Evolutionary conservation across 2,113 vertebrate genomes (phyloP).

Genomic region (Pachyramphus minor): DNA sequence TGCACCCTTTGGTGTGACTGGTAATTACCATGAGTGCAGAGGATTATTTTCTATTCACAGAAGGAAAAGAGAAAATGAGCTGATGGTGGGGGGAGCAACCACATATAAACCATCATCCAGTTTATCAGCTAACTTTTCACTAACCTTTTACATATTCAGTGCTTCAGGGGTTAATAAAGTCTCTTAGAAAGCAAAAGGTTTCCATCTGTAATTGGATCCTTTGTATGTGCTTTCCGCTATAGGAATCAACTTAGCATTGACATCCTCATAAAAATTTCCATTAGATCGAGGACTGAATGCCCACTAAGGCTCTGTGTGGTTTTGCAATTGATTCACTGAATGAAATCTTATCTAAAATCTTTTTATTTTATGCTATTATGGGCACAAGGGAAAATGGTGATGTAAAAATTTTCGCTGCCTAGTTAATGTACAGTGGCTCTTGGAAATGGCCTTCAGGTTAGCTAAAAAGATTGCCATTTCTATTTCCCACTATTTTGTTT

Average conservation of each 20-base stretch:
- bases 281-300: conserved; percentile 74
- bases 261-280: conserved; percentile 76
- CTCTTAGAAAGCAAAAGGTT: conserved; percentile 65
- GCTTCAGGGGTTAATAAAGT: conserved; percentile 62
- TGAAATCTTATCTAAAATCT: conserved; percentile 87
- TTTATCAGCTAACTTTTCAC: conserved; percentile 5
- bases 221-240: conserved; percentile 73
- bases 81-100: not conserved
- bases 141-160: conserved; percentile 27
- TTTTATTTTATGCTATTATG: conserved; percentile 85
- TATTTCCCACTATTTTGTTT: conserved; percentile 77
- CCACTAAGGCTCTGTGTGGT: conserved; percentile 70
- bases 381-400: conserved; percentile 64
- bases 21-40: not conserved
- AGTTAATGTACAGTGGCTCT: conserved; percentile 69
- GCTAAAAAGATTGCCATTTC: conserved; percentile 72
- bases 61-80: not conserved
- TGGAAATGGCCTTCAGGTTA: conserved; percentile 71
- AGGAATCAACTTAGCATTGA: conserved; percentile 76
- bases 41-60: not conserved
- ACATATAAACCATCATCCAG: not conserved
- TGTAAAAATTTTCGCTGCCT: conserved; percentile 59
- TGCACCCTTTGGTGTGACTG: not conserved
- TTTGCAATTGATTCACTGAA: conserved; percentile 78
- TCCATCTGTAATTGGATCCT: conserved; percentile 73